phyloP scores from a whole-genome alignment of 2,113 vertebrate species.

The Sigmodon hispidus region DNA sequence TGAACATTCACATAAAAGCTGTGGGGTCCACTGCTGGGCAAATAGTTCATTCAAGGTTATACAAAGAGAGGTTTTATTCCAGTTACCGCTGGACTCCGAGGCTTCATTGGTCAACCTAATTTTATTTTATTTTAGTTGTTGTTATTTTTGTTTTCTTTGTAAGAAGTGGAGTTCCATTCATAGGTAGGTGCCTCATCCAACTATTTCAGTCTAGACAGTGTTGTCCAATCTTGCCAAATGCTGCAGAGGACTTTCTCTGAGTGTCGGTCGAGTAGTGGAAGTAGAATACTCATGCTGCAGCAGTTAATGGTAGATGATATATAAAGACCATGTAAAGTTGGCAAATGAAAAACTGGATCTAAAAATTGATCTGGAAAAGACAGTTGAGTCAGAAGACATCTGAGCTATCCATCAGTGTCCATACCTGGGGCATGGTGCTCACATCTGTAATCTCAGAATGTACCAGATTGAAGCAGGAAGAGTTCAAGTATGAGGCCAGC shows the following conservation, averaged over 20 bases:
- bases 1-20: background rate
- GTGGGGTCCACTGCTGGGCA: background rate
- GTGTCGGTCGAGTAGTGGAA: background rate
- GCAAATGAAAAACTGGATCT: background rate
- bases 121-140: background rate
- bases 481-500: background rate
- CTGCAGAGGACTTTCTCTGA: background rate
- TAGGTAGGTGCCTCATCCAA: background rate
- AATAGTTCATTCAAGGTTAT: background rate
- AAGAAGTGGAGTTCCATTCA: background rate
- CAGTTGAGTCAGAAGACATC: background rate
- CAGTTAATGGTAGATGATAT: background rate
- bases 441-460: background rate
- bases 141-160: background rate
- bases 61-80: background rate
- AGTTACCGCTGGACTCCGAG: background rate
- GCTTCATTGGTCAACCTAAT: background rate
- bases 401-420: background rate
- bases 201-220: background rate
- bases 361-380: background rate
- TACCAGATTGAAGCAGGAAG: background rate
- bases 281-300: background rate
- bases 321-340: background rate
- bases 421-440: accelerated
- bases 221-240: background rate